Conservation (phyloP, 2,797 vertebrate genomes). For the Oreochromis mossambicus region DNA sequence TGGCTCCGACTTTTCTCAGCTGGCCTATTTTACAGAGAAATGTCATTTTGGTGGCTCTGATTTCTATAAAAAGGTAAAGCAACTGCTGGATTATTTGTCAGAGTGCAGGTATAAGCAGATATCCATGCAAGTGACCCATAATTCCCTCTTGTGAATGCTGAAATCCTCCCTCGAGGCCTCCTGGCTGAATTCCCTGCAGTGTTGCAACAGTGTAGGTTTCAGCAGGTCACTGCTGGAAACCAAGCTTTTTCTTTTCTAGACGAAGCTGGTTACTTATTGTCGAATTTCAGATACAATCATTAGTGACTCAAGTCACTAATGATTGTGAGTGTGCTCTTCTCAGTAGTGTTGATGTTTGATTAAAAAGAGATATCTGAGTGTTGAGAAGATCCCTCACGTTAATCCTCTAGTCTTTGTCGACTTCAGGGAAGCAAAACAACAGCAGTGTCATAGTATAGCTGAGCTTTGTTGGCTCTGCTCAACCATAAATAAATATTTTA, state of each 20-base stretch:
- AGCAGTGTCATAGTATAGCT: neutral
- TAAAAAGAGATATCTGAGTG: neutral
- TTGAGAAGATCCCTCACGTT: neutral
- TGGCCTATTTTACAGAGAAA: neutral
- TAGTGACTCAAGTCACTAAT: neutral
- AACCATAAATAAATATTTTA: slow-evolving; percentile 46
- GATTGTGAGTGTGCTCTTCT: neutral
- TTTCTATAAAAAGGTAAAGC: neutral
- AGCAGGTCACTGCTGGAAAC: neutral
- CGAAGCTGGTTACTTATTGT: slow-evolving; percentile 2
- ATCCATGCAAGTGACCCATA: neutral
- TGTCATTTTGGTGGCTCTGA: neutral
- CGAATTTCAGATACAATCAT: neutral
- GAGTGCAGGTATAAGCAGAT: neutral
- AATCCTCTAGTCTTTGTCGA: neutral
- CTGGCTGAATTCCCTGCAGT: neutral
- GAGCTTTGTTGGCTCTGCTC: neutral
- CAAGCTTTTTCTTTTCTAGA: neutral
- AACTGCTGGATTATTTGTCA: neutral
- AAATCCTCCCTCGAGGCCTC: neutral
- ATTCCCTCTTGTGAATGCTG: slow-evolving; percentile 2
- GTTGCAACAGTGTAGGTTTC: slow-evolving; percentile 20
- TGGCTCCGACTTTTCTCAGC: neutral
- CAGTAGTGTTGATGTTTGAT: neutral
- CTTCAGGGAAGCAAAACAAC: neutral